Evolutionary conservation across 1,140 invertebrate genomes (phyloP), one percentile per base, ranked within the genome.

Genomic region (Oreohelix idahoensis): DNA sequence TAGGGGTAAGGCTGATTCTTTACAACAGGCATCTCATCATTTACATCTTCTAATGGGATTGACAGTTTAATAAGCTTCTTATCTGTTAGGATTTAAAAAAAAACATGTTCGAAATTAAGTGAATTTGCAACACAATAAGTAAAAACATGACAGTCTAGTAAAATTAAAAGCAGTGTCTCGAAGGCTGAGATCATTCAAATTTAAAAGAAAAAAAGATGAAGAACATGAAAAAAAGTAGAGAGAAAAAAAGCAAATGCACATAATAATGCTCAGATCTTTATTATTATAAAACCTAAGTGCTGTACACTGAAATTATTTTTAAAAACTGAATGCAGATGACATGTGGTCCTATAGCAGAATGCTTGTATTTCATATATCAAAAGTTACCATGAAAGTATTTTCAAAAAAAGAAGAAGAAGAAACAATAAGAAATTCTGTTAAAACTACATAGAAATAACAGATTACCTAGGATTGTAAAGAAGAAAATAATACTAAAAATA

Each of bases 21-120:
- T 74, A 89, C 85, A 13, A 79, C 80, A 23, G 89, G 89, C 32
- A 77, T 84, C 66, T 89, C 89, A 85, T 89, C 89, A 78, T 89
- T 89, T 38, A 86, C 84, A 83, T 89, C 87, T 29, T 79, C 78
- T 15, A 89, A 83, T 32, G 79, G 83, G 20, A 89, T 79, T 23
- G 78, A 86, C 0, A 87, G 81, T 17, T 84, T 81, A 8, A 84
- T 35, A 13, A 87, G 45, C 11, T 79, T 86, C n/a, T 77, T 74
- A 81, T 87, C 88, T 89, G 85, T 84, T 85, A 69, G 5, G 23
- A 29, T 32, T 58, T 5, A 79, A 66, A 79, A 11, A 26, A 63
- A 23, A 35, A 2, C 17, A 58, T 4, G 2, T 1, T 11, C 4
- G 10, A 5, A 79, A 38, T 1, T 26, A 63, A 79, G 15, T 26